Conservation (phyloP, 53 echinoderm and acorn worm species). For the Glandiceps talaboti region DNA sequence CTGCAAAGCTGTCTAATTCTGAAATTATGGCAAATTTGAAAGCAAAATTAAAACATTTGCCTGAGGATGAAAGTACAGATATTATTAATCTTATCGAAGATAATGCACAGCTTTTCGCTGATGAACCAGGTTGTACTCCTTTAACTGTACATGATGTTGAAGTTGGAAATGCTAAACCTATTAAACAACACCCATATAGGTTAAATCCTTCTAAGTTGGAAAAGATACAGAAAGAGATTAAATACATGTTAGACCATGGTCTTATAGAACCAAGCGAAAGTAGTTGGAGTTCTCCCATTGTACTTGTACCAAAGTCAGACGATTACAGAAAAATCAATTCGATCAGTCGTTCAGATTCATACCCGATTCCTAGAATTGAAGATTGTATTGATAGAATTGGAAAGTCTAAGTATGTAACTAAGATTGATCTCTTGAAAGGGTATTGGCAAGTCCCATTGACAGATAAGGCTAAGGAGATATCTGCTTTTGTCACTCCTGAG, state of each 20-base stretch:
- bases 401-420: constrained; percentile 9
- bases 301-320: neutral
- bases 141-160: constrained; percentile 2
- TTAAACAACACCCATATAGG: constrained; percentile 2
- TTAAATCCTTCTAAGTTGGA: neutral
- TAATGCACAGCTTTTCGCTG: neutral
- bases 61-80: constrained; percentile 9
- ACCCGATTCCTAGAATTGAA: constrained; percentile 7
- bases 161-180: neutral
- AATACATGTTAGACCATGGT: neutral
- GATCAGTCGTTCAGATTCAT: constrained; percentile 3
- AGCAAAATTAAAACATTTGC: constrained; percentile 19
- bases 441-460: constrained; percentile 16
- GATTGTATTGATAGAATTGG: constrained; percentile 9
- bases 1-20: constrained; percentile 17
- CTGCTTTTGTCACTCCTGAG: constrained; percentile 15
- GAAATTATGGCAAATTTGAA: constrained; percentile 16
- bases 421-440: constrained; percentile 20
- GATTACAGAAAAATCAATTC: constrained; percentile 7
- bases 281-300: constrained; percentile 4
- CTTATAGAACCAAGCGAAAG: constrained; percentile 4
- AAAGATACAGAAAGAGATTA: neutral
- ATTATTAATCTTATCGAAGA: neutral
- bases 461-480: constrained; percentile 11
- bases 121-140: neutral